A percentile compares a stretch with the other conserved stretches of the same genome.
These are phyloP conservation scores for Calyptommatus sinebrachiatus DNA, from an alignment of 2,113 vertebrate species.

Conservation along the genomic window DNA sequence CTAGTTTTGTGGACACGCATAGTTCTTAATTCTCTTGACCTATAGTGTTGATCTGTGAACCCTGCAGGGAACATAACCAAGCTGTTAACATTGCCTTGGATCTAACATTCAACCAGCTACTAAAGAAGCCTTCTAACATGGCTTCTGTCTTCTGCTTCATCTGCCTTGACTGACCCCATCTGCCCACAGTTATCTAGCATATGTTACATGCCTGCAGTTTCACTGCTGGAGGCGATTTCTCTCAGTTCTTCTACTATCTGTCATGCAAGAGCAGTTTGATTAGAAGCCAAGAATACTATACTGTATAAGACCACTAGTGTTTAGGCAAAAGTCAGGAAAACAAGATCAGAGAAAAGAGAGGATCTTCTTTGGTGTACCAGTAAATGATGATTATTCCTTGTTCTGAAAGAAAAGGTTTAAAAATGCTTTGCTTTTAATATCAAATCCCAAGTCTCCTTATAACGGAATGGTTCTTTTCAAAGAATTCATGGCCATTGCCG, in stretches of 20 bases:
- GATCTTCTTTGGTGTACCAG: neutral
- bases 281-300: conserved; percentile 47
- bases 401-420: conserved; percentile 24
- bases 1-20: conserved; percentile 52
- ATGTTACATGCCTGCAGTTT: conserved; percentile 65
- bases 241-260: conserved; percentile 53
- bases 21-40: conserved; percentile 60
- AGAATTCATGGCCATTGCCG: neutral
- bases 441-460: neutral
- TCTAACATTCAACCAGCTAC: conserved; percentile 42
- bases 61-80: conserved; percentile 60
- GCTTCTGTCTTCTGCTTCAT: conserved; percentile 44
- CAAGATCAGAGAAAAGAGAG: conserved; percentile 9
- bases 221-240: conserved; percentile 55
- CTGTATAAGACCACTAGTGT: conserved; percentile 36
- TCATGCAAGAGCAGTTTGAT: conserved; percentile 54
- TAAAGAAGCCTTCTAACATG: conserved; percentile 49
- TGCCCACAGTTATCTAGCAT: conserved; percentile 61
- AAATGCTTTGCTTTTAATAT: conserved; percentile 1
- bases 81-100: conserved; percentile 55
- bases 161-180: conserved; percentile 61
- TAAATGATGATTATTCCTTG: neutral
- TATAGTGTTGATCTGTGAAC: conserved; percentile 44
- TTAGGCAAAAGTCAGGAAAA: conserved; percentile 35
- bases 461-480: neutral